Conservation (phyloP, 2,797 vertebrate genomes). For the Ambastaia sidthimunki region DNA sequence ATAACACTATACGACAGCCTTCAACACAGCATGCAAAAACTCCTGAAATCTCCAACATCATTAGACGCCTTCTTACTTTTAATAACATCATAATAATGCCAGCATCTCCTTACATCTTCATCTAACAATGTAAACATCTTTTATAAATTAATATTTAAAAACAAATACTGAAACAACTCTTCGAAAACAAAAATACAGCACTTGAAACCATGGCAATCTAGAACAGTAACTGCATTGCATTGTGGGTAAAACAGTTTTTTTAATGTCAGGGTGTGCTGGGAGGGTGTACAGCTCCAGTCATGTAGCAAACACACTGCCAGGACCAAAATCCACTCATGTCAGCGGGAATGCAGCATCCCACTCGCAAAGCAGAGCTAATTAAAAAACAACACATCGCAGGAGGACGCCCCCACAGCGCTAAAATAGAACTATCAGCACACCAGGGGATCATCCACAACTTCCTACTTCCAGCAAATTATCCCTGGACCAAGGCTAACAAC, state of each 20-base stretch:
- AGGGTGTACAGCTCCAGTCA: constrained; percentile 40
- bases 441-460: constrained; percentile 71
- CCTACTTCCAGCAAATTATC: constrained; percentile 59
- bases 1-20: constrained; percentile 10
- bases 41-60: constrained; percentile 73
- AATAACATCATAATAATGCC: neutral
- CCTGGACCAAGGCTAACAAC: constrained; percentile 42
- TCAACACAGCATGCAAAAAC: constrained; percentile 38
- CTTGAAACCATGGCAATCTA: constrained; percentile 12
- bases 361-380: constrained; percentile 79
- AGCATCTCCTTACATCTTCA: neutral
- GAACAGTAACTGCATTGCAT: constrained; percentile 4
- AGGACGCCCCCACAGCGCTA: constrained; percentile 76
- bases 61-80: constrained; percentile 54
- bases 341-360: constrained; percentile 74
- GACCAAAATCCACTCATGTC: constrained; percentile 76
- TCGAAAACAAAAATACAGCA: neutral
- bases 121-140: neutral
- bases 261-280: constrained; percentile 4
- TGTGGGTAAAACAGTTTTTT: neutral
- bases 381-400: constrained; percentile 85
- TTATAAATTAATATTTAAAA: neutral
- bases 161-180: neutral
- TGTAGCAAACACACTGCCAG: constrained; percentile 66
- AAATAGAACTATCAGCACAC: constrained; percentile 82